Evolutionary conservation across 2,888 invertebrate species (phyloP).

Genomic region (Microctonus brassicae): DNA sequence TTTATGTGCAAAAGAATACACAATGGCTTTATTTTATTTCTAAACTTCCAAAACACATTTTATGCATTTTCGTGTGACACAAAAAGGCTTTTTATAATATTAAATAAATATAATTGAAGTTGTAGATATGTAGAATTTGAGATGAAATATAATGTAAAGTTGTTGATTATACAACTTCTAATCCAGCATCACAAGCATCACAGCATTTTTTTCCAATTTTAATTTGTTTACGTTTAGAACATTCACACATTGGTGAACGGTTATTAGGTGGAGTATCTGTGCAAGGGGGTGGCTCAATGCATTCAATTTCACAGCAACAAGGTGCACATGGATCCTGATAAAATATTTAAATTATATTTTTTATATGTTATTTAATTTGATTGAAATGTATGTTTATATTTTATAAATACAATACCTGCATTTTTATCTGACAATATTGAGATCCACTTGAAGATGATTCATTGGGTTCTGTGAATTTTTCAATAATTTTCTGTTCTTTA

Average conservation of each 20-base stretch:
- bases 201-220: slow-evolving; percentile 42
- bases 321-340: slow-evolving; percentile 50
- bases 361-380: no score
- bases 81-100: no score
- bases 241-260: slow-evolving; percentile 44
- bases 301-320: slow-evolving; percentile 44
- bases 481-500: slow-evolving; percentile 11
- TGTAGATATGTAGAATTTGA: no score
- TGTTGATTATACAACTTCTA: slow-evolving; percentile 18
- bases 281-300: slow-evolving; percentile 44
- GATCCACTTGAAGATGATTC: neutral
- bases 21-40: no score
- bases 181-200: slow-evolving; percentile 41
- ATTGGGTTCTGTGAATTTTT: neutral
- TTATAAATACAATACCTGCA: slow-evolving; percentile 7
- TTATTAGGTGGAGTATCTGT: slow-evolving; percentile 29
- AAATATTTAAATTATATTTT: neutral
- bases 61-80: no score
- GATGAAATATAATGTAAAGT: no score
- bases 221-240: slow-evolving; percentile 47
- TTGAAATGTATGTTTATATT: neutral
- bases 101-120: no score
- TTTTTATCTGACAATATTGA: slow-evolving; percentile 20
- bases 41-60: no score
- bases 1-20: no score